Percentiles rank a stretch among this genome's conserved stretches.
Conservation (phyloP, 2,113 vertebrate genomes). For the Hippocampus abdominalis region DNA sequence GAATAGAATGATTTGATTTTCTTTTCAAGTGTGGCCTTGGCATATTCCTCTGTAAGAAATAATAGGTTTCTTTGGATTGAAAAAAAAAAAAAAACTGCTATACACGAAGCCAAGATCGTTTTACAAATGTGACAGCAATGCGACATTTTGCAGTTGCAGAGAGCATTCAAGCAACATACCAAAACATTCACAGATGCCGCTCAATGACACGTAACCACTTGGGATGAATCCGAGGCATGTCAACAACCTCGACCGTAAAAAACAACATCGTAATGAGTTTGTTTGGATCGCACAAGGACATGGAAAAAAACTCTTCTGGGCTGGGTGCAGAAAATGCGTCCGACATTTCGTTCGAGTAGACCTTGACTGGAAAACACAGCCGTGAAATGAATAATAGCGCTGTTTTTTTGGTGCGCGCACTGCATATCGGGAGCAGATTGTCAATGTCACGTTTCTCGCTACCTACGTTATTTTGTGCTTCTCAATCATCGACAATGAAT, state of each 20-base stretch:
- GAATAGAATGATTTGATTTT: not conserved
- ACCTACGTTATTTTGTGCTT: not conserved
- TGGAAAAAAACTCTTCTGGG: conserved; percentile 12
- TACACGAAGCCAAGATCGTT: not conserved
- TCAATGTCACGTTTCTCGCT: conserved; percentile 5
- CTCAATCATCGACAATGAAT: not conserved
- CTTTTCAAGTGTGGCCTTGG: not conserved
- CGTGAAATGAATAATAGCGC: conserved; percentile 14
- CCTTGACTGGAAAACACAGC: conserved; percentile 11
- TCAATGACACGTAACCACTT: conserved; percentile 2
- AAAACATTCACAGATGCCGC: conserved; percentile 1
- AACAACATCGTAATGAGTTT: conserved; percentile 14
- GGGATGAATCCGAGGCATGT: conserved; percentile 19
- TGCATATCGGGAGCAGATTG: conserved; percentile 6
- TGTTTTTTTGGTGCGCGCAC: not conserved
- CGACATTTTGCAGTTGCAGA: conserved; percentile 2
- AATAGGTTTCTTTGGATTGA: not conserved
- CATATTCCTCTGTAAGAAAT: not conserved
- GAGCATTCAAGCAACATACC: conserved; percentile 2
- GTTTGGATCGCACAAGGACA: conserved; percentile 28
- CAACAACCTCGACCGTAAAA: conserved; percentile 18
- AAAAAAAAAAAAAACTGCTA: not conserved
- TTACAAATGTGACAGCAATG: not conserved
- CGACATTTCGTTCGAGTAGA: not conserved
- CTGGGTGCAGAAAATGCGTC: not conserved